These are phyloP conservation scores for Yponomeuta cagnagella DNA, from an alignment of 2,888 invertebrate species.

Conservation along the genomic window DNA sequence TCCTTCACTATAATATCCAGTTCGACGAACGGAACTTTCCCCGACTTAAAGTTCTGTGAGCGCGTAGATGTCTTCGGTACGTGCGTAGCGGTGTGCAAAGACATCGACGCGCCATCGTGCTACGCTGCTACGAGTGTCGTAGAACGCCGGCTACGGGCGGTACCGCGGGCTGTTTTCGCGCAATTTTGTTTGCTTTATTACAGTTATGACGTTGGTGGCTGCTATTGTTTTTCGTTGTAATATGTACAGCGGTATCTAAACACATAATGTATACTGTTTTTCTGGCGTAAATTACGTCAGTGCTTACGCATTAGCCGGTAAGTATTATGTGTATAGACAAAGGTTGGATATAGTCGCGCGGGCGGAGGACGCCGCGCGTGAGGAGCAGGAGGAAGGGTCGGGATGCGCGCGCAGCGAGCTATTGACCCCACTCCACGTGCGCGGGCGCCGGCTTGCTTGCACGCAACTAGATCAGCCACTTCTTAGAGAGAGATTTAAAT, in stretches of 20 bases:
- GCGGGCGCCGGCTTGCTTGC: slow-evolving; percentile 22
- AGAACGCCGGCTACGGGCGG: slow-evolving; percentile 3
- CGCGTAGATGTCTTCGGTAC: slow-evolving; percentile 11
- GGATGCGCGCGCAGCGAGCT: slow-evolving; percentile 42
- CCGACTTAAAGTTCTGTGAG: slow-evolving; percentile 9
- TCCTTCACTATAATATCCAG: too few species aligned
- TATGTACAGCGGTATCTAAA: neutral
- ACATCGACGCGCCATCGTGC: neutral
- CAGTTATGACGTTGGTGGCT: neutral
- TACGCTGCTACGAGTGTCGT: slow-evolving; percentile 11
- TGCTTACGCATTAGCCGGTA: neutral
- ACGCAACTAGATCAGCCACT: slow-evolving; percentile 20
- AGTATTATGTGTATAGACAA: slow-evolving; percentile 19
- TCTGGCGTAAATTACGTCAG: neutral
- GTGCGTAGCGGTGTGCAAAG: neutral
- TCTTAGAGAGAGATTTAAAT: neutral
- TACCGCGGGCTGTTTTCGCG: neutral
- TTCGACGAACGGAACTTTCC: neutral
- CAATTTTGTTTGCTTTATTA: neutral
- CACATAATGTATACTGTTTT: neutral
- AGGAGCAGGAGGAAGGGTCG: slow-evolving; percentile 5
- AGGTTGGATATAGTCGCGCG: slow-evolving; percentile 18
- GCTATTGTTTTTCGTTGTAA: neutral
- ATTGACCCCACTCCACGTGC: slow-evolving; percentile 58
- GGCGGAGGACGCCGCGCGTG: slow-evolving; percentile 2